A percentile compares a stretch with the other conserved stretches of the same genome.
Conservation (phyloP, 1,140 invertebrate species). For the Drosophila virilis region DNA sequence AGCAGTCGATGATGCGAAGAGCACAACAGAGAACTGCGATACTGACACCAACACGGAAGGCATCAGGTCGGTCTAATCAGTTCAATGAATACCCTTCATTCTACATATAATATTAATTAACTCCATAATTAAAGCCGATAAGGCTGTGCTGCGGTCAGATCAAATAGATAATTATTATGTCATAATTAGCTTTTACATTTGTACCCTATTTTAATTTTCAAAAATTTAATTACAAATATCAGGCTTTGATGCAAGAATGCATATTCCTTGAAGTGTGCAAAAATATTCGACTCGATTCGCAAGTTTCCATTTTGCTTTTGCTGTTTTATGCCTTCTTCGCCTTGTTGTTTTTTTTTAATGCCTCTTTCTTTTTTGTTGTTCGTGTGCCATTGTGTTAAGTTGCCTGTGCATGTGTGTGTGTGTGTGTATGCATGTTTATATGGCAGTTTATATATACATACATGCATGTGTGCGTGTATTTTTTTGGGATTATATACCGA, state of each 20-base stretch:
- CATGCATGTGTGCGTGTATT: slow-evolving; percentile 2
- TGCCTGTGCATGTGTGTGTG: not conserved
- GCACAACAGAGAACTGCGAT: slow-evolving; percentile 36
- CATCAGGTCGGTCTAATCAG: not conserved
- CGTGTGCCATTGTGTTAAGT: slow-evolving; percentile 45
- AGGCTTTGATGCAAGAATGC: not conserved
- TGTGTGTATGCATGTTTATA: not conserved
- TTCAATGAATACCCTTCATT: slow-evolving; percentile 1
- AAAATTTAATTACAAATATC: not conserved
- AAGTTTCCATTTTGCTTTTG: slow-evolving; percentile 24
- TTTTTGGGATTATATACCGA: slow-evolving; percentile 43
- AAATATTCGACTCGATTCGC: not conserved
- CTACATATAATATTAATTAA: not conserved
- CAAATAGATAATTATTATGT: too few species aligned
- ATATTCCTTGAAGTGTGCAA: slow-evolving; percentile 21
- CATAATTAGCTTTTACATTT: too few species aligned
- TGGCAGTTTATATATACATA: not conserved
- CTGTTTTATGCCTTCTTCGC: slow-evolving; percentile 29
- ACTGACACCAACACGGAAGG: slow-evolving; percentile 30
- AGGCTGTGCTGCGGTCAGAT: too few species aligned
- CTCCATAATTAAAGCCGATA: too few species aligned
- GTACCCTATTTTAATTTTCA: too few species aligned
- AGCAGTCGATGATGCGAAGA: slow-evolving; percentile 56
- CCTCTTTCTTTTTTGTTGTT: slow-evolving; percentile 56
- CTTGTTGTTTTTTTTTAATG: slow-evolving; percentile 51